Conservation (phyloP, 1,140 invertebrate species). For the Melipona quadrifasciata region DNA sequence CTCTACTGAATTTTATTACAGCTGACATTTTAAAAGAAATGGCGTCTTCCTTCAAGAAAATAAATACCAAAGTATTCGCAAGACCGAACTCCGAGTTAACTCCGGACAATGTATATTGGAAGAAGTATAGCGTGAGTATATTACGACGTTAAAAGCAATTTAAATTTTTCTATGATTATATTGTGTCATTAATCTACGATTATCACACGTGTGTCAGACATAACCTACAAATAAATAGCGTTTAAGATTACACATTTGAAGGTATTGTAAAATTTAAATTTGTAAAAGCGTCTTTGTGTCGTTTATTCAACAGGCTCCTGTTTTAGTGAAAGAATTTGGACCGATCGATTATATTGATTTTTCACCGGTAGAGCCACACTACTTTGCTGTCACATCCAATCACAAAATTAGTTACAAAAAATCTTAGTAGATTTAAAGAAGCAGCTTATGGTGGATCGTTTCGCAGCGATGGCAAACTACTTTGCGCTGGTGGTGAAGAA, state of each 20-base stretch:
- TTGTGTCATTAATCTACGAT: background rate
- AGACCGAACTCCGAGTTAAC: slow-evolving; percentile 87
- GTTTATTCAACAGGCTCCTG: slow-evolving; percentile 85
- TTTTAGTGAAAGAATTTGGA: slow-evolving; percentile 95
- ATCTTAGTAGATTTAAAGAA: slow-evolving; percentile 93
- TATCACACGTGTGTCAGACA: slow-evolving; percentile 52
- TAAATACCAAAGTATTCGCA: slow-evolving; percentile 87
- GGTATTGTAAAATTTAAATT: slow-evolving; percentile 4
- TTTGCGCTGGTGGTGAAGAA: slow-evolving; percentile 95
- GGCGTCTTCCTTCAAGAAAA: slow-evolving; percentile 88
- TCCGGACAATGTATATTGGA: slow-evolving; percentile 92
- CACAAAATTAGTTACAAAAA: slow-evolving; percentile 91
- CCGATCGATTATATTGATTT: slow-evolving; percentile 95
- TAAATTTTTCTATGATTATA: background rate
- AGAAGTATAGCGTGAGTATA: slow-evolving; percentile 88
- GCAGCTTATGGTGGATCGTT: slow-evolving; percentile 93
- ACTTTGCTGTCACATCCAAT: slow-evolving; percentile 95
- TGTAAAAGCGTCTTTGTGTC: slow-evolving; percentile 28
- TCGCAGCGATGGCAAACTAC: slow-evolving; percentile 91
- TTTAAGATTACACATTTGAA: background rate
- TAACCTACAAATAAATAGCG: slow-evolving; percentile 56
- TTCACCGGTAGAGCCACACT: slow-evolving; percentile 91
- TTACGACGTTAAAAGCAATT: slow-evolving; percentile 12
- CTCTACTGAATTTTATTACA: slow-evolving; percentile 44
- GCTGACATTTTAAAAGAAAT: slow-evolving; percentile 70